phyloP scores from a whole-genome alignment of 2,888 invertebrate genomes.

The Tetheella fluctuosa region DNA sequence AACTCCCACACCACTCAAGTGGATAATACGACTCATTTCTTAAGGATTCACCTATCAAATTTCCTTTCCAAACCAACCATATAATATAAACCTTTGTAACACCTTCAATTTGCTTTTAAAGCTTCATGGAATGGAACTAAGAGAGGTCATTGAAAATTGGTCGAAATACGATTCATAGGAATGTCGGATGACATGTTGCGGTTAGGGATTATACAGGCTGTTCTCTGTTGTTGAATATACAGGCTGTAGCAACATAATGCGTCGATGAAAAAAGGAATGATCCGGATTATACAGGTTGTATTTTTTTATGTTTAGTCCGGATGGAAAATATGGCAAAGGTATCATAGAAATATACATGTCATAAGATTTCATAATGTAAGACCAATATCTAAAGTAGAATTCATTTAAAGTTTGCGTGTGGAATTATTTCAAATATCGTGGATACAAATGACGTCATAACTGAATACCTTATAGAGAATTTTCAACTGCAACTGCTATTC shows the following conservation, averaged over 20 bases:
- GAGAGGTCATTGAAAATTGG: slow-evolving; percentile 3
- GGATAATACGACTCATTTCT: slow-evolving; percentile 19
- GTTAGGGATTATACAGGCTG: neutral
- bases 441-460: slow-evolving; percentile 25
- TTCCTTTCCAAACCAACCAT: slow-evolving; percentile 23
- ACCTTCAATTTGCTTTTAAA: neutral
- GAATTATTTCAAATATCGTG: neutral
- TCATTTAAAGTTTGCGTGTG: neutral
- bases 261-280: neutral
- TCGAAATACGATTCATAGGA: slow-evolving; percentile 6
- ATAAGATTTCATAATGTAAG: too few species aligned
- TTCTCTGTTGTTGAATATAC: neutral
- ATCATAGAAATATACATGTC: neutral
- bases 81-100: slow-evolving; percentile 19
- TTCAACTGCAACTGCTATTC: slow-evolving; percentile 15
- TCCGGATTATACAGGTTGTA: neutral
- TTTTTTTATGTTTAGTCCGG: neutral
- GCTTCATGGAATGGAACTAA: neutral
- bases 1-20: slow-evolving; percentile 25
- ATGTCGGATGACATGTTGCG: slow-evolving; percentile 7
- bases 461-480: slow-evolving; percentile 8
- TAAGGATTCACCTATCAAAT: slow-evolving; percentile 44
- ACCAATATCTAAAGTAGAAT: neutral
- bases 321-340: neutral
- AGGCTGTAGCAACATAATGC: neutral